A percentile compares a stretch with the other conserved stretches of the same genome.
Evolutionary conservation across 2,113 vertebrate genomes (phyloP).

Genomic region (Lycaon pictus): DNA sequence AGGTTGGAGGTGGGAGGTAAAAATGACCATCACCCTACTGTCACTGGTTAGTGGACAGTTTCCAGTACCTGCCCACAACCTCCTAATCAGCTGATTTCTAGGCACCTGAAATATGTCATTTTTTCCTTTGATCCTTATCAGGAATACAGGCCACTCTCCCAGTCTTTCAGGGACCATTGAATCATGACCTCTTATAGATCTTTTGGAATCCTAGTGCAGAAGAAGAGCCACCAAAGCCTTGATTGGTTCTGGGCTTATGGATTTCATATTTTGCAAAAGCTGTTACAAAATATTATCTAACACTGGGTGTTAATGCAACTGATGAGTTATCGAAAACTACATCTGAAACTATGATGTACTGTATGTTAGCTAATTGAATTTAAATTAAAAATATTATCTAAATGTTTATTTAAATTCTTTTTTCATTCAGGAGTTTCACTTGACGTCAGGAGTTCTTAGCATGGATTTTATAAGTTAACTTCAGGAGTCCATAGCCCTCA

Average conservation of each 20-base stretch:
- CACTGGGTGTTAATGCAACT: too few species aligned
- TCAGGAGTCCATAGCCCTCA: background rate
- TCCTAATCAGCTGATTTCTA: background rate
- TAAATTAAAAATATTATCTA: background rate
- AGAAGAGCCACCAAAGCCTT: background rate
- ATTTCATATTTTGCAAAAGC: background rate
- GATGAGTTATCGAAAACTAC: too few species aligned
- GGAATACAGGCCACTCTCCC: background rate
- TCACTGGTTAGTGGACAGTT: background rate
- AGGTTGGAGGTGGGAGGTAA: background rate
- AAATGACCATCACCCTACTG: background rate
- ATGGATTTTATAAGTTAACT: conserved; percentile 17
- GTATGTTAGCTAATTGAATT: too few species aligned
- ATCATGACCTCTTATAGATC: background rate
- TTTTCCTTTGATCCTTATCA: background rate
- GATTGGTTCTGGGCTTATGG: background rate
- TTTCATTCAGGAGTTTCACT: background rate
- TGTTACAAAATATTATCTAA: background rate
- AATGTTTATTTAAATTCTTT: background rate
- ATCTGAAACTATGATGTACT: too few species aligned
- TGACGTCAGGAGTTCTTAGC: background rate
- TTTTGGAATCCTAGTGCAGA: background rate
- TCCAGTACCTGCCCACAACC: background rate
- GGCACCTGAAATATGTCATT: background rate
- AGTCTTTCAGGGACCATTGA: background rate